These are phyloP conservation scores for Vicugna pacos DNA, from an alignment of 2,113 vertebrate genomes.

Conservation along the genomic window DNA sequence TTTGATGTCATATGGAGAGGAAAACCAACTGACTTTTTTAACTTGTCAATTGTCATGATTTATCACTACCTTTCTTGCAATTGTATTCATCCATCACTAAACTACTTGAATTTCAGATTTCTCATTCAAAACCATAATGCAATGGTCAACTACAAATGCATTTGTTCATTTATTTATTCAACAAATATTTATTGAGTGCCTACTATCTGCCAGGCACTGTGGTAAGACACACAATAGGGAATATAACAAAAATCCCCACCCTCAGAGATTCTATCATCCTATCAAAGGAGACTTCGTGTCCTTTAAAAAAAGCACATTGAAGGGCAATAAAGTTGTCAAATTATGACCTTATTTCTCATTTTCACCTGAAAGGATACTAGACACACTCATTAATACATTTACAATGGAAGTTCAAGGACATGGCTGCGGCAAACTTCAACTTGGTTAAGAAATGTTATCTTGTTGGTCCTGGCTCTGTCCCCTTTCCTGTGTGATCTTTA, in stretches of 20 bases:
- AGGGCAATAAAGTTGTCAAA: background rate
- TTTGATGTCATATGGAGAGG: background rate
- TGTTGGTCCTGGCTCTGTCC: background rate
- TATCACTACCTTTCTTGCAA: background rate
- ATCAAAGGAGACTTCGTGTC: background rate
- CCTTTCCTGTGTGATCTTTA: background rate
- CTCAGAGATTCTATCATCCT: background rate
- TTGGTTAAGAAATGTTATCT: background rate
- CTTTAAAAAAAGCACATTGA: background rate
- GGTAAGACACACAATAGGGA: background rate
- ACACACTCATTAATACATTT: background rate
- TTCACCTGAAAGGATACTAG: conserved; percentile 44
- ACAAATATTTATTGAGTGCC: conserved; percentile 14
- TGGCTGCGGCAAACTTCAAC: background rate
- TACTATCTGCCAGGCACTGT: background rate
- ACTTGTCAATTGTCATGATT: background rate
- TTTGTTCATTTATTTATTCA: background rate
- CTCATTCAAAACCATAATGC: background rate
- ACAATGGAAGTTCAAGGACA: background rate
- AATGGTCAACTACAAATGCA: background rate
- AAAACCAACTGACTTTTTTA: background rate
- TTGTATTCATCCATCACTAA: background rate
- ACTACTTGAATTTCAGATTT: background rate
- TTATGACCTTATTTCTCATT: background rate
- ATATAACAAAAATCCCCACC: background rate